Percentiles rank a stretch among this genome's conserved stretches.
phyloP scores from a whole-genome alignment of 2,113 vertebrate genomes.

The Sturnira hondurensis region DNA sequence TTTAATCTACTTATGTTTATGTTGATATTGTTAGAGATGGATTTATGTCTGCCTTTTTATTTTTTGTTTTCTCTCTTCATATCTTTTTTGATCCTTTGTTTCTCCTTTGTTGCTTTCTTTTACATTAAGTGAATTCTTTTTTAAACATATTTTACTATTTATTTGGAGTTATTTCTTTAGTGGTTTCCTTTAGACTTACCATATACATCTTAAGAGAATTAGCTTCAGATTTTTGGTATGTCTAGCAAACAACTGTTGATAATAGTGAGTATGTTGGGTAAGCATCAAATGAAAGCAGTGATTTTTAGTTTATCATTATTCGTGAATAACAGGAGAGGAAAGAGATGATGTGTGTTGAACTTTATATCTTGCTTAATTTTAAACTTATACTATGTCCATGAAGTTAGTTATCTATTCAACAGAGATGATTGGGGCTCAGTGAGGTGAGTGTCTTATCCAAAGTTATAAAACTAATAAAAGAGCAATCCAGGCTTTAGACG shows the following conservation, averaged over 20 bases:
- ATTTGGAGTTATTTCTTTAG: background rate
- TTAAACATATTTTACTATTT: background rate
- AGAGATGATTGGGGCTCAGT: background rate
- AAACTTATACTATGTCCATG: background rate
- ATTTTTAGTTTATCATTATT: conserved; percentile 3
- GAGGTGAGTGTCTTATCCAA: background rate
- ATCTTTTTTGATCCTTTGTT: background rate
- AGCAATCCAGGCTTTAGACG: background rate
- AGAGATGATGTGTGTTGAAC: background rate
- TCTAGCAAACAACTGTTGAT: background rate
- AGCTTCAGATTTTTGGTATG: background rate
- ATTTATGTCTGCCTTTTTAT: background rate
- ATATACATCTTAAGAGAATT: background rate
- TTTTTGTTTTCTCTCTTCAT: background rate
- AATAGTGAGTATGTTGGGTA: background rate
- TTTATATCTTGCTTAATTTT: background rate
- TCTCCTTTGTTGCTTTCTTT: background rate
- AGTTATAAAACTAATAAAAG: background rate
- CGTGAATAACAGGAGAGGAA: background rate
- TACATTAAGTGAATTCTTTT: background rate
- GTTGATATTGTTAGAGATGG: background rate
- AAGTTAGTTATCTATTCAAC: background rate
- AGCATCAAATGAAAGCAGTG: background rate
- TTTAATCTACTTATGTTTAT: background rate
- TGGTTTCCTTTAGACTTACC: background rate